Base-by-base conservation (phyloP, 30 jellyfish, hydroid and myxozoan genomes). In the Nemopilema nomurai region DNA sequence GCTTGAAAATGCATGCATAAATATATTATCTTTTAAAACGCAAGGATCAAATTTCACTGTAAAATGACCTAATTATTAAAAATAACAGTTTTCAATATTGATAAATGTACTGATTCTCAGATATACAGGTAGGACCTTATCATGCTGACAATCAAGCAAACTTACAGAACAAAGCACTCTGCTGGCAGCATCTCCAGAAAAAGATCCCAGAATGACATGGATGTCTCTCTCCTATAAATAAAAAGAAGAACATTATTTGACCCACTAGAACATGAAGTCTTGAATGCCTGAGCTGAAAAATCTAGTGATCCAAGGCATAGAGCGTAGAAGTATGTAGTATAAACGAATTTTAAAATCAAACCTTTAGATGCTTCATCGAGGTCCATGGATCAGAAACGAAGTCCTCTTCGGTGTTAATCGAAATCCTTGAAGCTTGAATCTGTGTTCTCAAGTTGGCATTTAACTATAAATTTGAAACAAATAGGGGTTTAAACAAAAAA, bases 151-250 rank as follows among this genome's bases (percentile, higher is more conserved):
- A 0, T 28, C 30, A 65, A 0, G 6, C 9, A 1, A 64, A 0
- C 90, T 29, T 51, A 90, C 97, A 80, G 90, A 92, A 62, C 97
- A 90, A 70, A 90, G 90, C 18, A 90, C 95, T 51, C 82, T 62
- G 76, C 92, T 78, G 6, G 97, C 69, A 33, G 70, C 83, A 51
- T 41, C 76, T 28, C 83, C 95, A 72, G 90, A 71, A 66, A 76
- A 90, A 28, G 95, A 85, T 18, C 95, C 97, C 63, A 90, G 67
- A 51, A 90, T 84, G 26, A 90, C 95, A 72, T 90, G 94, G 17
- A 92, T 90, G 51, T 81, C 92, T 51, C 78, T 81, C 20, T 81
- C 87, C 97, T 89, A 49, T 22, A 67, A 88, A 21, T 4, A 20
- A 66, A 67, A 74, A 85, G 8, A 18, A 25, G 21, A 26, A 0